These are phyloP conservation scores for Apamea crenata DNA, from an alignment of 2,888 invertebrate species.

Conservation along the genomic window DNA sequence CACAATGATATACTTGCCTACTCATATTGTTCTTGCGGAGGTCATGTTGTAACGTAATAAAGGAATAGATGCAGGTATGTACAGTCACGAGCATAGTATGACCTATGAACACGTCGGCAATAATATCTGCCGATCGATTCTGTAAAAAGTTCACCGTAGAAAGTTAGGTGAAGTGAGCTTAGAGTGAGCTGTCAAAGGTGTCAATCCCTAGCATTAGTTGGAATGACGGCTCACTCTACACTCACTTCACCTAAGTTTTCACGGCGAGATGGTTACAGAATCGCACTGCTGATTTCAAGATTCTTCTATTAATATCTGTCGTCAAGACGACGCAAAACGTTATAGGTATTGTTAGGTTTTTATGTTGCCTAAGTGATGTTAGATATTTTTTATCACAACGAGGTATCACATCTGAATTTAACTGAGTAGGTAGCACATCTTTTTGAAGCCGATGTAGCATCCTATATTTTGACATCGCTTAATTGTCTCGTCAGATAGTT, in stretches of 20 bases:
- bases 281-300: not conserved
- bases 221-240: too few species aligned
- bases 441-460: not conserved
- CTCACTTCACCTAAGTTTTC: too few species aligned
- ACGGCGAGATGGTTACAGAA: too few species aligned
- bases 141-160: too few species aligned
- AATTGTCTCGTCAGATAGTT: not conserved
- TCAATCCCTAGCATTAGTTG: too few species aligned
- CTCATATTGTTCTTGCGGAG: not conserved
- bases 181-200: too few species aligned
- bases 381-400: not conserved
- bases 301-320: not conserved
- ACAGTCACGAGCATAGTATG: not conserved
- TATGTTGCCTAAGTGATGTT: not conserved
- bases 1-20: too few species aligned
- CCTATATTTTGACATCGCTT: not conserved
- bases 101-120: not conserved
- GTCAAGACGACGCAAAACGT: not conserved
- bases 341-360: not conserved
- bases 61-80: slow-evolving; percentile 9
- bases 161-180: too few species aligned
- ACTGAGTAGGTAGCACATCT: not conserved
- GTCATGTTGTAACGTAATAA: not conserved
- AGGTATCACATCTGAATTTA: not conserved
- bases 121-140: too few species aligned